Conservation (phyloP, 2,797 vertebrate genomes). For the Cyprinodon diabolis region DNA sequence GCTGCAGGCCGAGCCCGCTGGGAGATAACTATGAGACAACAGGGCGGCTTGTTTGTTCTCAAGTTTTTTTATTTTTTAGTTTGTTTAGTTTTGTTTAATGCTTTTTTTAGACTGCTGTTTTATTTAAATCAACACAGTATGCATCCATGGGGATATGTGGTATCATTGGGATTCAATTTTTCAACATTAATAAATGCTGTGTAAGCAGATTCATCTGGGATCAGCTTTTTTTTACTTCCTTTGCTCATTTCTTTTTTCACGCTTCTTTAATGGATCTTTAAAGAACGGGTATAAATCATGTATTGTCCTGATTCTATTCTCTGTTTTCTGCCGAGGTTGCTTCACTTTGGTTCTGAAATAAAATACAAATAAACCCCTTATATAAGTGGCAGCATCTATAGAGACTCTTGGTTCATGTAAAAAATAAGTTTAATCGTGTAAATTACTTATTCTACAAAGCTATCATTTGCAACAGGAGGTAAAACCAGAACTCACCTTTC, state of each 20-base stretch:
- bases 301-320: neutral
- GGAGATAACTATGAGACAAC: conserved; percentile 37
- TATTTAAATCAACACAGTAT: conserved; percentile 18
- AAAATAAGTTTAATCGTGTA: neutral
- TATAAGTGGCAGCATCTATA: neutral
- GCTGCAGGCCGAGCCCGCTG: conserved; percentile 17
- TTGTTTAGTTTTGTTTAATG: neutral
- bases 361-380: neutral
- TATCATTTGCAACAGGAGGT: neutral
- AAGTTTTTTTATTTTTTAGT: conserved; percentile 8
- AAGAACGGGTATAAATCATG: neutral
- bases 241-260: neutral
- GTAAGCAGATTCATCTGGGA: neutral
- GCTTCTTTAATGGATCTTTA: neutral
- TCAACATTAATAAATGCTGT: neutral
- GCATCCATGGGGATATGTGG: conserved; percentile 1
- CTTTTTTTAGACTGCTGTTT: conserved; percentile 25
- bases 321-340: neutral
- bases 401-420: neutral
- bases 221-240: neutral
- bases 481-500: too few species aligned
- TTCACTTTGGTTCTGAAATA: neutral
- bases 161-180: conserved; percentile 6
- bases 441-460: neutral
- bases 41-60: conserved; percentile 10